phyloP scores from a whole-genome alignment of 2,113 vertebrate genomes.

The Callopanchax toddi region DNA sequence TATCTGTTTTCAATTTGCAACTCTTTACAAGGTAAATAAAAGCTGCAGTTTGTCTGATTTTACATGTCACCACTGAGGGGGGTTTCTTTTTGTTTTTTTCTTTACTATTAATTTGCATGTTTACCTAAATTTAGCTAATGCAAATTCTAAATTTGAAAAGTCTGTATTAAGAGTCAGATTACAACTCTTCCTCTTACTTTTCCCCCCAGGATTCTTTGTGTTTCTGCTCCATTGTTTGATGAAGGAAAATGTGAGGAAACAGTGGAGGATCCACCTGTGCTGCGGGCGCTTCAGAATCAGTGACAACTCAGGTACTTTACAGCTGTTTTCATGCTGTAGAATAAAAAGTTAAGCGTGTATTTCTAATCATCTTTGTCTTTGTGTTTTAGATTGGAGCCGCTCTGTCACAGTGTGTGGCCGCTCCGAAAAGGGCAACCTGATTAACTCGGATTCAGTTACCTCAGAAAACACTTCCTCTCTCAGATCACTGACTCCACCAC shows the following conservation, averaged over 20 bases:
- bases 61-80: too few relatives aligned
- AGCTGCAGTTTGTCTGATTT: too few relatives aligned
- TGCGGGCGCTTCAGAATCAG: conserved; percentile 72
- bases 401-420: conserved; percentile 48
- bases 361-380: conserved; percentile 1
- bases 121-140: too few relatives aligned
- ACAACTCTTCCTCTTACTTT: conserved; percentile 7
- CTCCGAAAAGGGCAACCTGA: conserved; percentile 54
- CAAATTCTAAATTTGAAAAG: too few relatives aligned
- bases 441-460: conserved; percentile 59
- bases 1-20: conserved; percentile 90
- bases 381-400: conserved; percentile 78
- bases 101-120: too few relatives aligned
- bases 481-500: conserved; percentile 68
- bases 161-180: too few relatives aligned
- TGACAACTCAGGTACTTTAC: conserved; percentile 56
- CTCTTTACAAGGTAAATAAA: conserved; percentile 84
- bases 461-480: conserved; percentile 67
- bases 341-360: background rate
- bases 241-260: conserved; percentile 88
- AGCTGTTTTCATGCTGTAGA: background rate
- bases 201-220: conserved; percentile 83
- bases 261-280: conserved; percentile 83
- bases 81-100: too few relatives aligned
- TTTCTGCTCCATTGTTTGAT: conserved; percentile 90